Evolutionary conservation across 2,797 vertebrate species (phyloP), one percentile per base, ranked within the genome.

Genomic region (Poecilia velifera): DNA sequence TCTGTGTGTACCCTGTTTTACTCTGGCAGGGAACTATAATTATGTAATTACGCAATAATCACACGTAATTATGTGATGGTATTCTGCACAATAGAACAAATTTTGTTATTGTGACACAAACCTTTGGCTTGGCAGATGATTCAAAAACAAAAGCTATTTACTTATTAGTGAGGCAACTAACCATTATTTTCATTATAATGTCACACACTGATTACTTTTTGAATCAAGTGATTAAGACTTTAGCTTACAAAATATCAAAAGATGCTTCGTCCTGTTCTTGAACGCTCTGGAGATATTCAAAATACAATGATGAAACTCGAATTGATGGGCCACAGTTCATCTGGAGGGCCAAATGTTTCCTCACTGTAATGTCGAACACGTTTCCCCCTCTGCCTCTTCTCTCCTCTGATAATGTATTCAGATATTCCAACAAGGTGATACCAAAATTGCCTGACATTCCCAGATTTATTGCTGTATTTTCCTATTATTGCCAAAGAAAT

Each of bases 401-500:
- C 86, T 78, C 55, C 45, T 36, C 73, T 70, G 88, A 92, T 95
- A 94, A 95, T 94, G 87, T 92, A 95, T 96, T 95, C 94, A 88
- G 93, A 95, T 96, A 95, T 93, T 91, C 89, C 92, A 92, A 95
- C 95, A 94, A 95, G 94, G 93, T 96, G 95, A 96, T 94, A 95
- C 94, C 89, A 93, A 96, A 96, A 95, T 95, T 94, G 94, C 93
- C 94, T 96, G 95, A 96, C 96, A 95, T 95, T 94, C 96, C 84
- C 94, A 95, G 96, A 96, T 96, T 95, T 96, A 96, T 96, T 95
- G 94, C 94, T 94, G 93, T 94, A 95, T 96, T 95, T 96, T 95
- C 91, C 90, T 96, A 95, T 96, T 96, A 96, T 95, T 88, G 91
- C 91, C 86, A 92, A 94, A 95, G 92, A 95, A 95, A 96, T 95